phyloP scores from a whole-genome alignment of 2,113 vertebrate genomes.

The Theropithecus gelada region DNA sequence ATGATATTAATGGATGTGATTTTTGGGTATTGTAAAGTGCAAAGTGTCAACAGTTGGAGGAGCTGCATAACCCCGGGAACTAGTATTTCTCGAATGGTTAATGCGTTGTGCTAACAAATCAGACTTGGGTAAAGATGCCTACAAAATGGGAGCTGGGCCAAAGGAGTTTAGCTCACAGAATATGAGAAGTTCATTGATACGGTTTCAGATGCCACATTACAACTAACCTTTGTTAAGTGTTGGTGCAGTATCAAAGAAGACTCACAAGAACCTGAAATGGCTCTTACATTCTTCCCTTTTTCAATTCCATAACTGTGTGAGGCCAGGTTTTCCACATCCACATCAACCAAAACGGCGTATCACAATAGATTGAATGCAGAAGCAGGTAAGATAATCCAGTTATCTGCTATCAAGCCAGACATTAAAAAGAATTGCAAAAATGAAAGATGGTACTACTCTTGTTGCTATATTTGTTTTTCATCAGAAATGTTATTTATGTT shows the following conservation, averaged over 20 bases:
- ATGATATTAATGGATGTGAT: not conserved
- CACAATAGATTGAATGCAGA: not conserved
- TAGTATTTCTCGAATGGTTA: not conserved
- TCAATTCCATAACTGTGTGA: not conserved
- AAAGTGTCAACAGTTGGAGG: not conserved
- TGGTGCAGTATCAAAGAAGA: not conserved
- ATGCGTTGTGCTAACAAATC: too few relatives aligned
- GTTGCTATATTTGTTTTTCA: not conserved
- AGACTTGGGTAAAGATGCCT: not conserved
- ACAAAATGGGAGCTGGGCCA: not conserved
- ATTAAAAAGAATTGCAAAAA: not conserved
- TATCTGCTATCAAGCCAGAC: not conserved
- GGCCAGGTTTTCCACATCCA: not conserved
- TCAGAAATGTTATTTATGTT: conserved; percentile 1
- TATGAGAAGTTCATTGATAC: accelerated
- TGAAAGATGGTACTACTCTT: not conserved
- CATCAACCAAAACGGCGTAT: not conserved
- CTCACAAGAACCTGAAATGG: not conserved
- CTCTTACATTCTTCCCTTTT: not conserved
- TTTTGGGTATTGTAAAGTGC: not conserved
- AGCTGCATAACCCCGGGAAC: not conserved
- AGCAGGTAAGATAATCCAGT: not conserved
- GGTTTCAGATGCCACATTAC: not conserved
- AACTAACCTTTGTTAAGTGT: not conserved
- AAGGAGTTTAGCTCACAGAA: not conserved